Percentiles rank a stretch among this genome's conserved stretches.
phyloP scores from a whole-genome alignment of 2,888 invertebrate genomes.

The Volucella zonaria region DNA sequence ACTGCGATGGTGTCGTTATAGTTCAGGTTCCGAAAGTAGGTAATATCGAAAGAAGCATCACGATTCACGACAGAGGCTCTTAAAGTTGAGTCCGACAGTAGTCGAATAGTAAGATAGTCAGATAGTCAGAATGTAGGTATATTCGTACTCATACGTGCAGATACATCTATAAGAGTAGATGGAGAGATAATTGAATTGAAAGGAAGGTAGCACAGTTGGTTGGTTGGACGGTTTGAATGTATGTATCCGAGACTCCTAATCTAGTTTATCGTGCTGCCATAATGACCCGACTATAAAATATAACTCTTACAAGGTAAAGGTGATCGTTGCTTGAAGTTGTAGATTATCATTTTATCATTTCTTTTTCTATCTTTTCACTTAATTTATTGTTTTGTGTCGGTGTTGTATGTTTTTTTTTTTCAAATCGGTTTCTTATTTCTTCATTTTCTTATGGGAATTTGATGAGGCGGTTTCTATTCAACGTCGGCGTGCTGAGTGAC shows the following conservation, averaged over 20 bases:
- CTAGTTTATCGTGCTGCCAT: conserved; percentile 70
- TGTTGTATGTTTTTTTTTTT: conserved; percentile 6
- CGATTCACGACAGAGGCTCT: conserved; percentile 43
- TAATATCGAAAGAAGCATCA: conserved; percentile 51
- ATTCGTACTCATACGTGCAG: background rate
- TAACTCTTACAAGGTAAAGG: conserved; percentile 72
- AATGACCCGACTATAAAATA: conserved; percentile 69
- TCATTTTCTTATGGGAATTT: conserved; percentile 20
- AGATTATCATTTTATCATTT: background rate
- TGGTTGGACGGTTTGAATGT: conserved; percentile 13
- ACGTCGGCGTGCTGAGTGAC: conserved; percentile 1
- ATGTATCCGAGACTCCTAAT: conserved; percentile 60
- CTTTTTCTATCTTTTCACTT: conserved; percentile 15
- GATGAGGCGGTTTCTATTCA: background rate
- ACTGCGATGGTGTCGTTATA: conserved; percentile 36
- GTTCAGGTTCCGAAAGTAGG: conserved; percentile 69
- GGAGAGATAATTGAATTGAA: conserved; percentile 50
- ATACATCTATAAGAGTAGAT: conserved; percentile 23
- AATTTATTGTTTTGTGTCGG: conserved; percentile 20
- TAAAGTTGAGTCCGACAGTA: background rate
- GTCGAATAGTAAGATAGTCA: conserved; percentile 2
- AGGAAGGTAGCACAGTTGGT: conserved; percentile 34
- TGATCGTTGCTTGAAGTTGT: conserved; percentile 52
- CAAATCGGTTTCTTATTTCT: background rate
- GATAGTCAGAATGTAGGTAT: conserved; percentile 22